phyloP scores from a whole-genome alignment of 2,797 vertebrate genomes.

The Etheostoma perlongum region DNA sequence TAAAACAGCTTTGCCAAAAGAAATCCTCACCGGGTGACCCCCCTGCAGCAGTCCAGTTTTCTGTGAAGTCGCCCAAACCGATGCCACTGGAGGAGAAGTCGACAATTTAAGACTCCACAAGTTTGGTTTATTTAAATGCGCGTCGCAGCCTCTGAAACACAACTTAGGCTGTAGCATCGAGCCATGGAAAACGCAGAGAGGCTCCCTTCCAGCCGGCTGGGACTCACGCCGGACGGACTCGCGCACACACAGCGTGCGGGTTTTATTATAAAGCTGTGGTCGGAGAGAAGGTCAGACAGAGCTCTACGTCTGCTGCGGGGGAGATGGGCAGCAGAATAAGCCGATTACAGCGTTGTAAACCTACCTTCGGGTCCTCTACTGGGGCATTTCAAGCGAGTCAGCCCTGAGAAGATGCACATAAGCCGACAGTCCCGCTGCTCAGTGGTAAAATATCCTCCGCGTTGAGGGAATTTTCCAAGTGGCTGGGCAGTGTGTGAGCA shows the following conservation, averaged over 20 bases:
- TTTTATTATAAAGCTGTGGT: conserved; percentile 44
- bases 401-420: conserved; percentile 71
- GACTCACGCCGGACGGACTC: conserved; percentile 34
- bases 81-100: conserved; percentile 2
- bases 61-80: conserved; percentile 30
- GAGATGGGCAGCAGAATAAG: conserved; percentile 57
- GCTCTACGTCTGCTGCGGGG: conserved; percentile 39
- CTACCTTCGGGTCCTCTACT: conserved; percentile 79
- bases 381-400: conserved; percentile 74
- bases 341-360: conserved; percentile 53
- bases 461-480: conserved; percentile 76
- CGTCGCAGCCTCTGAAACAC: conserved; percentile 21
- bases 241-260: conserved; percentile 37
- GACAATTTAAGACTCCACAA: conserved; percentile 51
- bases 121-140: conserved; percentile 51
- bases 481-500: conserved; percentile 58
- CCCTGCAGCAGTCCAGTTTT: conserved; percentile 29
- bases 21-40: conserved; percentile 31
- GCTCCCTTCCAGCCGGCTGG: conserved; percentile 30
- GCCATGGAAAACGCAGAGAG: conserved; percentile 19
- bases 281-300: conserved; percentile 64
- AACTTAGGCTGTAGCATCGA: conserved; percentile 30
- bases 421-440: conserved; percentile 70
- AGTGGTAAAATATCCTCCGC: conserved; percentile 72
- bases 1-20: not conserved